phyloP scores from a whole-genome alignment of 2,113 vertebrate genomes.

The Campylomormyrus tamandua region DNA sequence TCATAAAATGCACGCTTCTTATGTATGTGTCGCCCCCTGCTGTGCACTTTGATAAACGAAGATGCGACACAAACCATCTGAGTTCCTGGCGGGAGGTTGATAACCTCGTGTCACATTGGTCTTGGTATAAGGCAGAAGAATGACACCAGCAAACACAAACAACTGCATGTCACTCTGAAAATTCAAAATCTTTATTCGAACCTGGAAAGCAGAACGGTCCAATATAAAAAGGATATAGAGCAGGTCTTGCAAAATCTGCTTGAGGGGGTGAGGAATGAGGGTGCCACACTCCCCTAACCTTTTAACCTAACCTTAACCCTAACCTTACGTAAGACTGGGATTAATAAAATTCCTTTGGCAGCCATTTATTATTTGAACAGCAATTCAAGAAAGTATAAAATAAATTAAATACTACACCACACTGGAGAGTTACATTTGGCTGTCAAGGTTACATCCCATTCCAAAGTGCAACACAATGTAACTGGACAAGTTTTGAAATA shows the following conservation, averaged over 20 bases:
- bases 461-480: neutral
- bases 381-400: neutral
- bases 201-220: conserved; percentile 32
- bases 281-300: neutral
- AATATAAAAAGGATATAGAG: conserved; percentile 1
- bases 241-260: neutral
- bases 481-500: neutral
- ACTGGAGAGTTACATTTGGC: neutral
- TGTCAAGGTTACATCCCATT: neutral
- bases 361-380: neutral
- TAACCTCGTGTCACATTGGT: neutral
- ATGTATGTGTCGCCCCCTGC: neutral
- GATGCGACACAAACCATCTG: neutral
- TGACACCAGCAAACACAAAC: neutral
- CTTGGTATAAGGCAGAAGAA: neutral
- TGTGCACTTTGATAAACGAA: neutral
- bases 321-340: neutral
- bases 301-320: neutral
- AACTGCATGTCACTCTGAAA: neutral
- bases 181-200: conserved; percentile 44
- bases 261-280: neutral
- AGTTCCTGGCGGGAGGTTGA: neutral
- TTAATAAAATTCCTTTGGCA: neutral
- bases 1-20: neutral
- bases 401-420: neutral